A percentile compares a stretch with the other conserved stretches of the same genome.
Evolutionary conservation across 2,113 vertebrate species (phyloP).

Genomic region (Nibea albiflora): DNA sequence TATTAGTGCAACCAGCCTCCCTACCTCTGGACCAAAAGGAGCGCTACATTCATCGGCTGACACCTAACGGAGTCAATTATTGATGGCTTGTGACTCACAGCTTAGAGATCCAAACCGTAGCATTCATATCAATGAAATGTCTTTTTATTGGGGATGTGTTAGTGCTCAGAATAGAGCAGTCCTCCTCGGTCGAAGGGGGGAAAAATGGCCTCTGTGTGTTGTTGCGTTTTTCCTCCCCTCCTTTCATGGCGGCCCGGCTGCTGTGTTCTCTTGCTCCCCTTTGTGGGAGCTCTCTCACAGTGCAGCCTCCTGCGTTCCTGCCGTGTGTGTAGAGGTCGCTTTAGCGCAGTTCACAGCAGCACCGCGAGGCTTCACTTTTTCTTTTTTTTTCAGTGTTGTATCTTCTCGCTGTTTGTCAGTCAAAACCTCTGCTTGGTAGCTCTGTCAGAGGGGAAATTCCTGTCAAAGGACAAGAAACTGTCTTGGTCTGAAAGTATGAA

Average conservation of each 20-base stretch:
- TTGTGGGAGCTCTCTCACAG: constrained; percentile 73
- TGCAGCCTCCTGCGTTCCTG: constrained; percentile 59
- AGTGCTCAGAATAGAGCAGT: constrained; percentile 36
- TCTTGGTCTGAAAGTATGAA: constrained; percentile 56
- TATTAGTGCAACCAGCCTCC: constrained; percentile 1
- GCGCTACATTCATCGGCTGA: constrained; percentile 12
- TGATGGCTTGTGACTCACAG: constrained; percentile 2
- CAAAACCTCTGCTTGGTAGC: constrained; percentile 8
- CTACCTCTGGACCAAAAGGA: neutral
- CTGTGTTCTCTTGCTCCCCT: constrained; percentile 78
- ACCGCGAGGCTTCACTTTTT: constrained; percentile 27
- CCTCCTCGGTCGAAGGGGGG: constrained; percentile 52
- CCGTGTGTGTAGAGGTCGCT: constrained; percentile 58
- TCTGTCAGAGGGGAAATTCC: constrained; percentile 59
- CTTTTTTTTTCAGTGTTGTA: neutral
- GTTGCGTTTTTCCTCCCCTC: constrained; percentile 62
- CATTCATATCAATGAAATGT: neutral
- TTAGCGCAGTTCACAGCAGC: constrained; percentile 62
- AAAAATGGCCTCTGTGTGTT: constrained; percentile 75
- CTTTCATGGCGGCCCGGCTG: constrained; percentile 68
- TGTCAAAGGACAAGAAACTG: neutral
- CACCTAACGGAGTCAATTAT: constrained; percentile 45
- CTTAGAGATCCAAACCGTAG: neutral
- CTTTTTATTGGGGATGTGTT: neutral
- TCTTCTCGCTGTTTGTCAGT: constrained; percentile 36